phyloP scores from a whole-genome alignment of 2,113 vertebrate genomes.

The Sphyrna mokarran region DNA sequence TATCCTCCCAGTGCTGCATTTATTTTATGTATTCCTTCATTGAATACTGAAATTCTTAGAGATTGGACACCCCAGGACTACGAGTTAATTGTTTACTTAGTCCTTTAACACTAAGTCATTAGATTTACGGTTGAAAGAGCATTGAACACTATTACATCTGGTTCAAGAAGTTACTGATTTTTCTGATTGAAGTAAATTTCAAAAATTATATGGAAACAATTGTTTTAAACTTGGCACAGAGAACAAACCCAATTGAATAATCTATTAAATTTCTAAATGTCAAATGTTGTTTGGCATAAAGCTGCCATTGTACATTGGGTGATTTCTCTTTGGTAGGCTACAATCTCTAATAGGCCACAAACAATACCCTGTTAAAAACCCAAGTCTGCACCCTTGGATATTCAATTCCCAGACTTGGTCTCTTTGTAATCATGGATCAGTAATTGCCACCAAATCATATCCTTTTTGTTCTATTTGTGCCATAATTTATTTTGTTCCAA shows the following conservation, averaged over 20 bases:
- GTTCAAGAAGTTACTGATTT: neutral
- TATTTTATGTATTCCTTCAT: neutral
- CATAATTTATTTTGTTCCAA: too few species aligned
- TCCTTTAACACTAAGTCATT: neutral
- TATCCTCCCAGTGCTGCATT: neutral
- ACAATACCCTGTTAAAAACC: neutral
- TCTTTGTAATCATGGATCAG: too few species aligned
- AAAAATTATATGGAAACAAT: neutral
- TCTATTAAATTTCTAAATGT: neutral
- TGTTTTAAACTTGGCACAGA: neutral
- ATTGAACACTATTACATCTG: neutral
- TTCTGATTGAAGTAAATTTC: neutral
- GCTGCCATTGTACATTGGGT: neutral
- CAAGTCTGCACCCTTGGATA: neutral
- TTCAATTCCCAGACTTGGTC: too few species aligned
- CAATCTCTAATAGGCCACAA: neutral
- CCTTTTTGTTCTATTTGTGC: too few species aligned
- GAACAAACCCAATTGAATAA: neutral
- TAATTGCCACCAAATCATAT: too few species aligned
- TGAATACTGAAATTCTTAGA: neutral
- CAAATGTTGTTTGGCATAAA: neutral
- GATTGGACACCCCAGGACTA: neutral
- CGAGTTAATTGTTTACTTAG: neutral
- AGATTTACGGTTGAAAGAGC: neutral
- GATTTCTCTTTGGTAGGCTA: neutral